Base-by-base conservation (phyloP, 2,113 vertebrate genomes). In the Mastomys natalensis region DNA sequence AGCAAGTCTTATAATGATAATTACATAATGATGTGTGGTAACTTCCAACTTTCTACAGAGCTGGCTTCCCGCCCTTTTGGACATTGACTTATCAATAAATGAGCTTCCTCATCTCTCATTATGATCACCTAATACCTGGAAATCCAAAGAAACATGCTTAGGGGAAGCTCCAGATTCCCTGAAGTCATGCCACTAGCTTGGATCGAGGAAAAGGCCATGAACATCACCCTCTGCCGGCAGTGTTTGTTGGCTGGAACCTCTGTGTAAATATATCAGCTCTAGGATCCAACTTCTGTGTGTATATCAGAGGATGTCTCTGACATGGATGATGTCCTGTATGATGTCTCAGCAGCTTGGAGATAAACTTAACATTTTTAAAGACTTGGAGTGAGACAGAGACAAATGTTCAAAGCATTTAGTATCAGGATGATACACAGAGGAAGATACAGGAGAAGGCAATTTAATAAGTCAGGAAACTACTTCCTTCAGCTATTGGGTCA, bases 401-500 rank as follows among this genome's bases (percentile, higher is more conserved):
- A 87, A 7, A 4, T 87, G 37, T 85, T 94, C 55, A 85, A 96
- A 66, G 3, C 58, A 80, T 51, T 89, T 21, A 51, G 5, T 13
- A 22, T 73, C 88, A 53, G 51, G 34, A n/a, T 91, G 29, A n/a
- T 55, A 92, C 86, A 40, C 22, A 92, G 48, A 89, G 53, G 40
- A 78, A 91, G 55, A 77, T 58, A 80, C 84, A 3, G 77, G 17
- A 68, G 10, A 19, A 68, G 95, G 3, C 29, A 60, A 95, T n/a
- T 5, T 58, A 55, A 43, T 62, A 51, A 94, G 29, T 88, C 34
- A 86, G 53, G n/a, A 87, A 72, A 37, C 48, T 87, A 43, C 62
- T 77, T 89, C 22, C n/a, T 64, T 68, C 37, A 60, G 34, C 19
- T 94, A 22, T 51, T 95, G 62, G 80, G 87, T 85, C 45, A 90